Base-by-base conservation (phyloP, 2,888 invertebrate genomes). In the Polymixis flavicincta region DNA sequence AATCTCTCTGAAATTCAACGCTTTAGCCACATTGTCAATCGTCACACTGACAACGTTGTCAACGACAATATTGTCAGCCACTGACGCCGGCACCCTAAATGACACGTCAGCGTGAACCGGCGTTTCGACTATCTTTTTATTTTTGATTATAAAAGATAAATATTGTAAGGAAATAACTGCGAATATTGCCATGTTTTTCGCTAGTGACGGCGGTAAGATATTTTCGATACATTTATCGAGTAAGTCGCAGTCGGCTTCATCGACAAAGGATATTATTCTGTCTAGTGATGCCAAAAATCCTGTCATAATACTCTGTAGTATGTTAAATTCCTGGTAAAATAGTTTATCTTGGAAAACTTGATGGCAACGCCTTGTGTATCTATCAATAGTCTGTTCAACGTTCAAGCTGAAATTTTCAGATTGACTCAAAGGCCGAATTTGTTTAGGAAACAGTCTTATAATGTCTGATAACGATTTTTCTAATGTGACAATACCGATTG, bases 281-380 rank as follows among this genome's bases (percentile, higher is more conserved):
- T 94, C 89, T 6, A 95, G 74, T 0, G 93, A 87, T 42, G 93
- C 87, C 45, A 96, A 85, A 70, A 94, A 95, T 2, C 95, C 95
- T 0, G 90, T 90, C 66, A 96, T 77, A 52, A 95, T 88, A 0
- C 93, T 94, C 73, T 96, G 96, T 2, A 96, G 85, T 0, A 91
- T 94, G 32, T 93, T 89, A 64, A 95, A 96, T 80, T 96, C 96
- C 87, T 96, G 94, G 78, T 96, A 95, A 81, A 96, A 96, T 4
- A 95, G 78, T 85, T 96, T 96, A 50, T 96, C 96, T 91, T 96
- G 95, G 50, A 96, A 96, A 0, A 96, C 96, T 91, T 96, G 95
- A 64, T 96, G 96, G 52, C 96, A 96, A 45, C 96, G 89, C 17
- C 94, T 88, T 0, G 96, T 96, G 42, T 96, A 96, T 74, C 96